Evolutionary conservation across 2,113 vertebrate genomes (phyloP), one percentile per base, ranked within the genome.

Genomic region (Orycteropus afer): DNA sequence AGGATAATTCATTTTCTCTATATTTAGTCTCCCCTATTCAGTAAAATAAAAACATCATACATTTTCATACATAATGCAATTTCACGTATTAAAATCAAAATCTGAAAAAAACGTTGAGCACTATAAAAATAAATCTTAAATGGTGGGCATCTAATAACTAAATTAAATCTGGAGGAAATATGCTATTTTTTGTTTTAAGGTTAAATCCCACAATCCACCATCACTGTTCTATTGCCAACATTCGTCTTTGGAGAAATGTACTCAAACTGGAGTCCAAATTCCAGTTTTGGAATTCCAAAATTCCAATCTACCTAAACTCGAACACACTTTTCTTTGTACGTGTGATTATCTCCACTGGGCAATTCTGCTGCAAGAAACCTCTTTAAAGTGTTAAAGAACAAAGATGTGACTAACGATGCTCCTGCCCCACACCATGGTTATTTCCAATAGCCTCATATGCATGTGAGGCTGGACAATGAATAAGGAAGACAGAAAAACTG

Each of bases 111-210:
- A 57, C 37, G 12, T n/a, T 78, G 83, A 32, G 10, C 47, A 74
- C n/a, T 78, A 32, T 11, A 84, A 73, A 90, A 92, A 89, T 4
- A 55, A 86, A 84, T 71, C 49, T 86, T 93, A 80, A 96, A 79
- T 59, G 13, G 18, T 51, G 1, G 11, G 1, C 27, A 27, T 5
- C 57, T 92, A 89, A 53, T 1, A 79, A 27, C 3, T 15, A 94
- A 92, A 95, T 86, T 89, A 42, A 82, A 69, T 32, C n/a, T 55
- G 29, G 69, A 22, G 69, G 4, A 63, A 76, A 90, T 40, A 3
- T 65, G 17, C 27, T 87, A 32, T 51, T 79, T 65, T 93, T 57
- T 59, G 1, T 78, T 79, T 37, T 11, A 34, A 37, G 34, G 81
- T 51, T 83, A 92, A 96, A 91, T 94, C n/a, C 51, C 20, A 11